Evolutionary conservation across 2,888 invertebrate genomes (phyloP), one percentile per base, ranked within the genome.

Genomic region (Lissocephala sabroskyi): DNA sequence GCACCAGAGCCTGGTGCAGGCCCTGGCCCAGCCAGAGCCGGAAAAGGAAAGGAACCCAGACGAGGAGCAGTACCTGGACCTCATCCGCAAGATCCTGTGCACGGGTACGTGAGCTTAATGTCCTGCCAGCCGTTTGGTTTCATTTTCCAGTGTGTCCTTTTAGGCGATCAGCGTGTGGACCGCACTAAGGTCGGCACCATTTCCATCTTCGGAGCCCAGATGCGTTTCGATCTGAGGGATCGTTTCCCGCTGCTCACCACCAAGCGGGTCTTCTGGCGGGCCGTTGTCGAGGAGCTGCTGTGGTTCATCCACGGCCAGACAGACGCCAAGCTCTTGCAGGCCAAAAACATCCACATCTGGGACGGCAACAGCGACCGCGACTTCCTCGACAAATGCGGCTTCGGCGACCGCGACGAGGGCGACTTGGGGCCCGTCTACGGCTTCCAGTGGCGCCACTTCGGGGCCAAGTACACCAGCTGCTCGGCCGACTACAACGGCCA

Each of bases 401-500:
- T 98, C 52, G 87, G 82, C 1, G 89, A 96, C 43, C 87, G 97
- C 52, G 92, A 93, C 83, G 96, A 95, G 87, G 97, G 97, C 57
- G 97, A 98, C 85, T 87, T 98, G 28, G 97, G 97, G 0, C 97
- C 98, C 1, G 90, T 98, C 3, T 98, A 98, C 86, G 98, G 97
- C 0, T 98, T 98, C 81, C 98, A 98, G 82, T 98, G 98, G 98
- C 89, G 97, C 49, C 97, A 98, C 82, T 97, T 91, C 86, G 98
- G 98, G 23, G 97, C 97, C 0, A 86, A 92, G 68, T 98, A 98
- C 83, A 86, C 87, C 45, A 89, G 92, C 68, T 92, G 93, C 86
- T 87, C 91, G 62, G 87, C 91, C 14, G 91, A 97, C 84, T 98
- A 98, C 79, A 87, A 85, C 5, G 91, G 90, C 1, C 84, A 88